Evolutionary conservation across 2,888 invertebrate genomes (phyloP).

Genomic region (Oscheius sp.): DNA sequence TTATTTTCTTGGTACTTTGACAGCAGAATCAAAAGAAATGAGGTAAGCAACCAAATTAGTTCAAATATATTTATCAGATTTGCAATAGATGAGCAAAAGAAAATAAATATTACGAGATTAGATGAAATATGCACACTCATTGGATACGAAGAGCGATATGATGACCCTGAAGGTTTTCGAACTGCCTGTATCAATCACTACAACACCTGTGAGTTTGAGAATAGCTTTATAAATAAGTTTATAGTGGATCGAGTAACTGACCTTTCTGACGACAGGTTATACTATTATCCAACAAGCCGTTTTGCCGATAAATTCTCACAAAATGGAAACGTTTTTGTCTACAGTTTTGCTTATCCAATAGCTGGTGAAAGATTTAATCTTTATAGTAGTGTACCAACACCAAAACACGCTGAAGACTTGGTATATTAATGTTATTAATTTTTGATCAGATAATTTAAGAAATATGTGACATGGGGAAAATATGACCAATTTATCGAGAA

Average conservation of each 20-base stretch:
- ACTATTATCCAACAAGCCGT: neutral
- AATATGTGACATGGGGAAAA: constrained; percentile 5
- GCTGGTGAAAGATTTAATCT: neutral
- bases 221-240: neutral
- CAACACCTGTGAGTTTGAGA: neutral
- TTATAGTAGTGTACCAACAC: neutral
- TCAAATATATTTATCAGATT: neutral
- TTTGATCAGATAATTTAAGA: neutral
- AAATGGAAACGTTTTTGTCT: constrained; percentile 6
- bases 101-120: neutral
- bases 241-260: neutral
- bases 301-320: constrained; percentile 2
- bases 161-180: neutral
- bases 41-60: neutral
- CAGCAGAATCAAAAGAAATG: neutral
- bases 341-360: constrained; percentile 4
- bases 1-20: neutral
- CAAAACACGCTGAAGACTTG: neutral
- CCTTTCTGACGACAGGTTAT: neutral
- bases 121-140: neutral
- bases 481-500: neutral
- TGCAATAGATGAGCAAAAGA: neutral
- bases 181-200: neutral
- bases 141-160: constrained; percentile 7
- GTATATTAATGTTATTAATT: neutral